A percentile compares a stretch with the other conserved stretches of the same genome.
These are phyloP conservation scores for Corbicula japonica DNA, from an alignment of 2,888 invertebrate genomes.

Conservation along the genomic window DNA sequence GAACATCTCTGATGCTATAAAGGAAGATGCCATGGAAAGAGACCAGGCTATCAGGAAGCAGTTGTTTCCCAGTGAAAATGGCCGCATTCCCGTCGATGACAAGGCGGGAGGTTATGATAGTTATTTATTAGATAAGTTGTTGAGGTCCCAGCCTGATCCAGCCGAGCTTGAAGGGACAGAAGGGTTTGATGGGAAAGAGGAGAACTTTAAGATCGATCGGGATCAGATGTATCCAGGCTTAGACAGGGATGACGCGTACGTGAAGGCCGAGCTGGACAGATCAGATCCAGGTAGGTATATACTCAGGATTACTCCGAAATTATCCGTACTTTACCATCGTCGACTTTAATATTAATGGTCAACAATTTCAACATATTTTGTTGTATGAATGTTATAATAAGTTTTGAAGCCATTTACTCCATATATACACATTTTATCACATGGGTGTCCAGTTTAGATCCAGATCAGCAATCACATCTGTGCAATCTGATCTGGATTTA, in stretches of 20 bases:
- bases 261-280: conserved; percentile 11
- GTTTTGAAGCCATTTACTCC: too few relatives aligned
- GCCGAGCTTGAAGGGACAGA: conserved; percentile 18
- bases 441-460: too few relatives aligned
- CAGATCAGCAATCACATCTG: too few relatives aligned
- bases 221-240: conserved; percentile 31
- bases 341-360: too few relatives aligned
- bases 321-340: too few relatives aligned
- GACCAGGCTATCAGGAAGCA: conserved; percentile 6
- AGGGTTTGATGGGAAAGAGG: conserved; percentile 43
- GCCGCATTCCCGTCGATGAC: neutral
- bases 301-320: neutral
- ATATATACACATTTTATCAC: too few relatives aligned
- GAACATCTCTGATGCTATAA: conserved; percentile 3
- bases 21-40: neutral
- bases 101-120: conserved; percentile 45
- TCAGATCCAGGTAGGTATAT: conserved; percentile 12
- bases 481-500: too few relatives aligned
- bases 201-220: conserved; percentile 22
- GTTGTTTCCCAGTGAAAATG: conserved; percentile 9
- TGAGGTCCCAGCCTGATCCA: conserved; percentile 52
- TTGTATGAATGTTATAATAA: too few relatives aligned
- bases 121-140: conserved; percentile 47
- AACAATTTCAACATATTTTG: too few relatives aligned
- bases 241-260: conserved; percentile 20